phyloP scores from a whole-genome alignment of 2,888 invertebrate genomes.

The Malacosoma neustria region DNA sequence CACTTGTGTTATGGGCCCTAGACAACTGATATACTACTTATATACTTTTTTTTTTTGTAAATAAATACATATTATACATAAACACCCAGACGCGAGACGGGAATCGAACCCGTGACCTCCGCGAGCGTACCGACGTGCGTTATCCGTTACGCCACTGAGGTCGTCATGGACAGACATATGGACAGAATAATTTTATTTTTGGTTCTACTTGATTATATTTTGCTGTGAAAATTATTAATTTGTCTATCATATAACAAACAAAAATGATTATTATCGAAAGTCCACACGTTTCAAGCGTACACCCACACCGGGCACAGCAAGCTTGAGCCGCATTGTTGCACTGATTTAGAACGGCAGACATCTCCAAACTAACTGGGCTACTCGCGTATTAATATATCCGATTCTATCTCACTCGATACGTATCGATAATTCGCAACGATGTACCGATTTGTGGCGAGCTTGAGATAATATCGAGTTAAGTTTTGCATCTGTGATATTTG shows the following conservation, averaged over 20 bases:
- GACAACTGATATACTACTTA: too few relatives aligned
- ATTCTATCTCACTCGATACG: slow-evolving; percentile 27
- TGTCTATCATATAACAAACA: neutral
- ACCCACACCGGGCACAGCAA: slow-evolving; percentile 60
- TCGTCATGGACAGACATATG: too few relatives aligned
- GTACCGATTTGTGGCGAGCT: slow-evolving; percentile 48
- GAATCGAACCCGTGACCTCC: too few relatives aligned
- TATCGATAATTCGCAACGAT: slow-evolving; percentile 60
- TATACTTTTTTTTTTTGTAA: too few relatives aligned
- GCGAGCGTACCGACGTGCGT: too few relatives aligned
- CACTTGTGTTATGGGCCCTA: too few relatives aligned
- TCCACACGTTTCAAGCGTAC: slow-evolving; percentile 36
- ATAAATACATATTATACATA: too few relatives aligned
- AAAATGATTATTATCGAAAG: neutral
- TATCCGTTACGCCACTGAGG: too few relatives aligned
- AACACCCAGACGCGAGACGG: too few relatives aligned
- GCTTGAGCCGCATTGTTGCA: slow-evolving; percentile 61
- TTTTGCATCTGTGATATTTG: neutral
- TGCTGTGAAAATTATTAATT: neutral
- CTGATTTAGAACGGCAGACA: slow-evolving; percentile 64
- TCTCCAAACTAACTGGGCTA: slow-evolving; percentile 64
- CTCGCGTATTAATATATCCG: slow-evolving; percentile 73
- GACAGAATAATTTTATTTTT: neutral
- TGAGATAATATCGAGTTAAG: slow-evolving; percentile 14
- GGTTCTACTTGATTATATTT: neutral